phyloP scores from a whole-genome alignment of 2,888 invertebrate species.

The Serrognathus titanus region DNA sequence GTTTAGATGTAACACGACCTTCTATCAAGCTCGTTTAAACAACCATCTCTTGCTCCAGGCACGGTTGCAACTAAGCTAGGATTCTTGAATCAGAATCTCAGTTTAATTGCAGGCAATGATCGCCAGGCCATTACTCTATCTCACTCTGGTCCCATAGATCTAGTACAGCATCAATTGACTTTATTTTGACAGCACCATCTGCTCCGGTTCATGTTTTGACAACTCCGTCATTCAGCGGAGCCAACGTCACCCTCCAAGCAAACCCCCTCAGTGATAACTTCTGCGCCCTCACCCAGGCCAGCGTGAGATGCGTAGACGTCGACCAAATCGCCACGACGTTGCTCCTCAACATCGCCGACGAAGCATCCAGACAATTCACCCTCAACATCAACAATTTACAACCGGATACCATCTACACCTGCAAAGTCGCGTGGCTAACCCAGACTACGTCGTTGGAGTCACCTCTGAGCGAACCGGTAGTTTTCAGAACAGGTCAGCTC shows the following conservation, averaged over 20 bases:
- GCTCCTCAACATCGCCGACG: neutral
- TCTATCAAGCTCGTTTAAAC: too few relatives aligned
- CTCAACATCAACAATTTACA: constrained; percentile 2
- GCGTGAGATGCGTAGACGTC: constrained; percentile 3
- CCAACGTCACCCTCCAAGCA: constrained; percentile 4
- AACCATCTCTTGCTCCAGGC: neutral
- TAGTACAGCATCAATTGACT: too few relatives aligned
- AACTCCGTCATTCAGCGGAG: constrained; percentile 2
- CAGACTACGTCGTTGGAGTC: neutral
- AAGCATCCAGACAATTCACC: constrained; percentile 1
- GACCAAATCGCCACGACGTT: neutral
- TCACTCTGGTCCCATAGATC: too few relatives aligned
- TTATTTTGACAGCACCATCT: neutral
- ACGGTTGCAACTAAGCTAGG: too few relatives aligned
- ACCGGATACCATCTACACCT: constrained; percentile 9
- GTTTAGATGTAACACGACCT: neutral
- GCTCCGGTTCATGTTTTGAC: constrained; percentile 5
- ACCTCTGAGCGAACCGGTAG: constrained; percentile 1
- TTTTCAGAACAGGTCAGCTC: constrained; percentile 10
- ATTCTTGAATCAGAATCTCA: too few relatives aligned
- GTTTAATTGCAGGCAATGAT: too few relatives aligned
- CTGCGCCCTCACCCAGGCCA: constrained; percentile 3
- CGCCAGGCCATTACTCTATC: too few relatives aligned
- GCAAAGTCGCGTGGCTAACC: constrained; percentile 2
- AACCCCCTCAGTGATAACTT: constrained; percentile 2